Evolutionary conservation across 2,113 vertebrate genomes (phyloP), one percentile per base, ranked within the genome.

Genomic region (Mola mola): DNA sequence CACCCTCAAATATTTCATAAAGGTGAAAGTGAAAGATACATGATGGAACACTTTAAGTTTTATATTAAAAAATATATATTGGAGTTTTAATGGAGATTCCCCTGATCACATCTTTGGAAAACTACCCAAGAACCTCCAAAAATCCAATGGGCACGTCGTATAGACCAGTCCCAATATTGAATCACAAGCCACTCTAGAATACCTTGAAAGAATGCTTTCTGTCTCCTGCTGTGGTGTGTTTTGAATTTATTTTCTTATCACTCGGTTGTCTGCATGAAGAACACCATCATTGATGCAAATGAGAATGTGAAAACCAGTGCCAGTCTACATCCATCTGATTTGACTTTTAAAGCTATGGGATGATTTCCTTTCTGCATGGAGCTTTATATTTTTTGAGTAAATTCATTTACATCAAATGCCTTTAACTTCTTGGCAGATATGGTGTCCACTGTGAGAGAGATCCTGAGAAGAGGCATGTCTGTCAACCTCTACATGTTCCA

Each of bases 401-500:
- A 5, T 44, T n/a, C 16, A n/a, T 55, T 37, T 3, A 36, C 19
- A 31, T 4, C 15, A 1, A n/a, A 33, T 2, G 2, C 48, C 26
- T 78, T 47, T 8, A 46, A 12, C 37, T 13, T 70, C n/a, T 72
- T 28, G 2, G 7, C 85, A 98, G 96, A 95, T 47, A 92, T 95
- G 89, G 79, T 96, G 62, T 89, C 91, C 1, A 90, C 92, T 0
- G 87, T 96, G 7, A 87, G 92, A 7, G 91, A 91, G 28, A 65
- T 95, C 17, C 72, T 97, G 26, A 86, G 91, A 11, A 75, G 84
- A 0, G 95, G 95, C 55, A 93, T 94, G 38, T 98, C 96, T 13
- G 84, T 98, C 80, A 98, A 98, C 46, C 84, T 99, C 44, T 96
- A 98, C 88, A 97, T 98, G 97, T 98, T 99, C 83, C 95, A 98